Conservation (phyloP, 2,113 vertebrate genomes). For the Tupaia chinensis region DNA sequence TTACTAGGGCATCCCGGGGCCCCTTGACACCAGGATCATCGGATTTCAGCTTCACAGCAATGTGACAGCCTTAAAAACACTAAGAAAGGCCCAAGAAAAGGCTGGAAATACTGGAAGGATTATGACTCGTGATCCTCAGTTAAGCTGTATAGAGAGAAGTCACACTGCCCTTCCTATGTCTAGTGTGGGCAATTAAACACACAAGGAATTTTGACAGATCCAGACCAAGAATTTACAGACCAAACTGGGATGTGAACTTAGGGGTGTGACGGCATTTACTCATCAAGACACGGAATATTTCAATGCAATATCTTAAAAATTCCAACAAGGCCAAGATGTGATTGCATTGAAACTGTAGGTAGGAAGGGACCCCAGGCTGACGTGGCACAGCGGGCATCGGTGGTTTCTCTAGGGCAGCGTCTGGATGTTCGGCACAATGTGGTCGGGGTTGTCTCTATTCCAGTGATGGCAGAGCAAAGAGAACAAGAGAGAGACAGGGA, state of each 20-base stretch:
- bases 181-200: no score
- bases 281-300: neutral
- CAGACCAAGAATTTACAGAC: neutral
- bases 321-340: neutral
- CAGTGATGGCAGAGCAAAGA: neutral
- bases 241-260: neutral
- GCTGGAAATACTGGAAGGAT: neutral
- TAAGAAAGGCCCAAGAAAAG: neutral
- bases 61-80: neutral
- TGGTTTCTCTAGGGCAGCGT: accelerated
- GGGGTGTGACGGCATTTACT: neutral
- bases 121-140: neutral
- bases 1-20: neutral
- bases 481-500: accelerated
- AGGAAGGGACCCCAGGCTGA: accelerated
- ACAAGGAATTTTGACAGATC: neutral
- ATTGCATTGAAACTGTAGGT: no score
- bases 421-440: accelerated
- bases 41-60: neutral
- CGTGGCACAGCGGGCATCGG: accelerated
- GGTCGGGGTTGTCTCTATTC: accelerated
- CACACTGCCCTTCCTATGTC: accelerated
- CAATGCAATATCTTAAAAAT: neutral
- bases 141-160: neutral
- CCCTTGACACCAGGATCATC: neutral